phyloP scores from a whole-genome alignment of 2,888 invertebrate species.

The Eumacrocentrus americanus region DNA sequence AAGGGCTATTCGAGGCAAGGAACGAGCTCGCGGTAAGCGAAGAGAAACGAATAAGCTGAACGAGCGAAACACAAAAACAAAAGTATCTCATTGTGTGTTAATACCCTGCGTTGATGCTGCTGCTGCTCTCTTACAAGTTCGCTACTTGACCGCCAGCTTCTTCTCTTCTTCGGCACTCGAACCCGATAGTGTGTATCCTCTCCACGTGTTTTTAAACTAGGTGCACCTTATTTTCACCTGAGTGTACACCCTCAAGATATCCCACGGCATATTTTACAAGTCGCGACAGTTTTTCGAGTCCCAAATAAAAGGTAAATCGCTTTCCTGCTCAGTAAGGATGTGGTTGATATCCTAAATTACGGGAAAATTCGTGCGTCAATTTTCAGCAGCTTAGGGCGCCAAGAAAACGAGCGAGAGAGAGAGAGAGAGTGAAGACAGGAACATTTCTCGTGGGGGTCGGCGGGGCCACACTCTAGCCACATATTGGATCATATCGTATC shows the following conservation, averaged over 20 bases:
- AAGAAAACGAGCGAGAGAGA: slow-evolving; percentile 14
- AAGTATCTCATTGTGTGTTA: slow-evolving; percentile 63
- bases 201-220: background rate
- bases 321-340: background rate
- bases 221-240: background rate
- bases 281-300: background rate
- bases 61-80: slow-evolving; percentile 52
- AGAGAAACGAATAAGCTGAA: slow-evolving; percentile 40
- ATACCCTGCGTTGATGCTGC: slow-evolving; percentile 52
- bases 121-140: slow-evolving; percentile 36
- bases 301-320: slow-evolving; percentile 7
- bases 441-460: slow-evolving; percentile 39
- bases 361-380: slow-evolving; percentile 58
- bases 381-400: slow-evolving; percentile 56
- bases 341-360: slow-evolving; percentile 46
- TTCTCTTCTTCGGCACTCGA: slow-evolving; percentile 25
- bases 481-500: slow-evolving; percentile 62
- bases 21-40: background rate
- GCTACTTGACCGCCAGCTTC: slow-evolving; percentile 11
- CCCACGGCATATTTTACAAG: slow-evolving; percentile 3
- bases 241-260: background rate
- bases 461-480: slow-evolving; percentile 44
- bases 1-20: slow-evolving; percentile 23
- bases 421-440: slow-evolving; percentile 15
- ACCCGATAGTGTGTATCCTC: slow-evolving; percentile 2